phyloP scores from a whole-genome alignment of 2,113 vertebrate genomes.

The Oriolus oriolus region DNA sequence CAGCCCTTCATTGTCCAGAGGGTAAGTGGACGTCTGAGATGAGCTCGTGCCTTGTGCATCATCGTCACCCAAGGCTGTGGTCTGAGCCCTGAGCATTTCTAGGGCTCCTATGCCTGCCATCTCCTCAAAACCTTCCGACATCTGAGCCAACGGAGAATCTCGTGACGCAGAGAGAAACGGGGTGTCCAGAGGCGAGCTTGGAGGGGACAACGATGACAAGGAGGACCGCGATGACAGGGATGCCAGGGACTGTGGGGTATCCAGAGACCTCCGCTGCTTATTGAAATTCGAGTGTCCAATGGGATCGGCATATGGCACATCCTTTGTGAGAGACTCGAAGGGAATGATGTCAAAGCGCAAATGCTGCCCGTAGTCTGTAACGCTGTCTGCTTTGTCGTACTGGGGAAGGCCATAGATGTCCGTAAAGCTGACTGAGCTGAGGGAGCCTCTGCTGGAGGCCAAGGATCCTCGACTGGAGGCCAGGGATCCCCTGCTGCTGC shows the following conservation, averaged over 20 bases:
- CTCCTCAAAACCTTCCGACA: conserved; percentile 91
- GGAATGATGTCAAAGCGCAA: conserved; percentile 85
- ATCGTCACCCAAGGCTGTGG: conserved; percentile 65
- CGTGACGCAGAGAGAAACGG: conserved; percentile 85
- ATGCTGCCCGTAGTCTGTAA: conserved; percentile 74
- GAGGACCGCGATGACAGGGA: conserved; percentile 94
- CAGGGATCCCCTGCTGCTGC: conserved; percentile 92
- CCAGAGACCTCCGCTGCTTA: conserved; percentile 85
- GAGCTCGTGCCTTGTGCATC: conserved; percentile 58
- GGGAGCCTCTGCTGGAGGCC: conserved; percentile 92
- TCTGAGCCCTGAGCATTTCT: conserved; percentile 80
- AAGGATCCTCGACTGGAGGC: conserved; percentile 93
- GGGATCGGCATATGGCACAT: conserved; percentile 65
- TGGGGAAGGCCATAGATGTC: conserved; percentile 96
- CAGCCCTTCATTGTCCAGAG: conserved; percentile 78
- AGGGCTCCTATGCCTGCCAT: conserved; percentile 80
- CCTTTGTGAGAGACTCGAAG: conserved; percentile 77
- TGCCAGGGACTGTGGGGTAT: conserved; percentile 91
- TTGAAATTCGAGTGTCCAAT: conserved; percentile 66
- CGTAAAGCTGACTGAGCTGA: conserved; percentile 95
- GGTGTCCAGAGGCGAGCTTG: conserved; percentile 94
- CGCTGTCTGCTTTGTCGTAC: conserved; percentile 82
- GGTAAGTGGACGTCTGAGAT: conserved; percentile 39
- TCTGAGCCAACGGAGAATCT: conserved; percentile 87
- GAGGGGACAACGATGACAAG: conserved; percentile 91